A percentile compares a stretch with the other conserved stretches of the same genome.
phyloP scores from a whole-genome alignment of 2,113 vertebrate genomes.

The Sorex araneus region DNA sequence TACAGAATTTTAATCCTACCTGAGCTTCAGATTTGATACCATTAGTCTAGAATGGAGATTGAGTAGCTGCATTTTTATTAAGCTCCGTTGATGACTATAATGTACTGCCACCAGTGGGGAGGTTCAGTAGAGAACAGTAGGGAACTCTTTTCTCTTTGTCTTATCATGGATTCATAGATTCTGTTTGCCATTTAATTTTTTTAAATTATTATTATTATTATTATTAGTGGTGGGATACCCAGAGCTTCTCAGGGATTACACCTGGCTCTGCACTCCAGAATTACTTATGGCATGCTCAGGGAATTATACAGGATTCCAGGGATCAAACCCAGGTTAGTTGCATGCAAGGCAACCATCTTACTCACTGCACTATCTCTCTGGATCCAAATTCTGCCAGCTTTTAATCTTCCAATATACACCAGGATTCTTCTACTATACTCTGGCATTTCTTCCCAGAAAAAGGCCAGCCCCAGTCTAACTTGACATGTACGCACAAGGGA shows the following conservation, averaged over 20 bases:
- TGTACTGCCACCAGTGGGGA: not conserved
- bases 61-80: constrained; percentile 61
- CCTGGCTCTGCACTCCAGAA: too few species aligned
- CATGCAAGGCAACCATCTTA: too few species aligned
- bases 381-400: not conserved
- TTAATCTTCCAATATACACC: not conserved
- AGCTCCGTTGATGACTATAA: not conserved
- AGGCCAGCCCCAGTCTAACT: constrained; percentile 48
- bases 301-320: too few species aligned
- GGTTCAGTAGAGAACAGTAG: not conserved
- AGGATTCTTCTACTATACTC: constrained; percentile 30
- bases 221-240: too few species aligned
- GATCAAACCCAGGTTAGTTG: too few species aligned
- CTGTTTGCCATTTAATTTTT: not conserved
- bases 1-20: not conserved
- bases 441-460: constrained; percentile 32
- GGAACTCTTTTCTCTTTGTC: constrained; percentile 4
- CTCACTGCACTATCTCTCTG: too few species aligned
- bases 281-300: too few species aligned
- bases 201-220: too few species aligned
- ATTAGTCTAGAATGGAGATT: not conserved
- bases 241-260: too few species aligned
- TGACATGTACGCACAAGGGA: not conserved
- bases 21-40: not conserved
- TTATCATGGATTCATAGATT: constrained; percentile 48